Evolutionary conservation across 2,888 invertebrate genomes (phyloP).

Genomic region (Gibbula magus): DNA sequence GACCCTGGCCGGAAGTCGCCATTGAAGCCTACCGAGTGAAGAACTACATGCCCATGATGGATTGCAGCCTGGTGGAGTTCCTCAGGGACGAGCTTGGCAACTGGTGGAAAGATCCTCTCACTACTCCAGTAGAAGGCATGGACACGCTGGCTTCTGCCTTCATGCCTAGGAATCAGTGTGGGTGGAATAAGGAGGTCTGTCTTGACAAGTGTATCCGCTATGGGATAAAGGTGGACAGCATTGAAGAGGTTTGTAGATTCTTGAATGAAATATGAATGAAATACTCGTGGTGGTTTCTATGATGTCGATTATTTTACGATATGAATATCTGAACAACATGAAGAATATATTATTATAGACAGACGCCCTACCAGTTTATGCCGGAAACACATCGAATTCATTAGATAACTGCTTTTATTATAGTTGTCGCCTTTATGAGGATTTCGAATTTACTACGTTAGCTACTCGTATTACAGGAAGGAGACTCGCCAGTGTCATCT

Average conservation of each 20-base stretch:
- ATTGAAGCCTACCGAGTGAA: slow-evolving; percentile 32
- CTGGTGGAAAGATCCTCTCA: slow-evolving; percentile 39
- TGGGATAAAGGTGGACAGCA: slow-evolving; percentile 27
- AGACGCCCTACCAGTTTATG: neutral
- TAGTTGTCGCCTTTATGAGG: too few species aligned
- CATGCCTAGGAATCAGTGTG: neutral
- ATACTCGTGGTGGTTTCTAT: too few species aligned
- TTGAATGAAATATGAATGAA: too few species aligned
- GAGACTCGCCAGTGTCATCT: too few species aligned
- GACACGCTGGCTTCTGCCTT: slow-evolving; percentile 27
- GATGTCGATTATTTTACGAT: too few species aligned
- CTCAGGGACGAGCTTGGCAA: slow-evolving; percentile 31
- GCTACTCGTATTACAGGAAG: too few species aligned
- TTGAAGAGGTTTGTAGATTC: neutral
- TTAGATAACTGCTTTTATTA: neutral
- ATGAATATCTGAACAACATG: too few species aligned
- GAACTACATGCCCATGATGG: slow-evolving; percentile 21
- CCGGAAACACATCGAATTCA: neutral
- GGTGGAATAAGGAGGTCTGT: slow-evolving; percentile 25
- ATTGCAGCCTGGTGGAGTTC: slow-evolving; percentile 29
- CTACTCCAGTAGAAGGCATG: slow-evolving; percentile 34
- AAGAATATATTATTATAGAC: too few species aligned
- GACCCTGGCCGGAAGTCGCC: slow-evolving; percentile 43
- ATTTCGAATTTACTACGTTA: too few species aligned
- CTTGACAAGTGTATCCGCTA: slow-evolving; percentile 26